A percentile compares a stretch with the other conserved stretches of the same genome.
phyloP scores from a whole-genome alignment of 2,113 vertebrate species.

The Channa argus region DNA sequence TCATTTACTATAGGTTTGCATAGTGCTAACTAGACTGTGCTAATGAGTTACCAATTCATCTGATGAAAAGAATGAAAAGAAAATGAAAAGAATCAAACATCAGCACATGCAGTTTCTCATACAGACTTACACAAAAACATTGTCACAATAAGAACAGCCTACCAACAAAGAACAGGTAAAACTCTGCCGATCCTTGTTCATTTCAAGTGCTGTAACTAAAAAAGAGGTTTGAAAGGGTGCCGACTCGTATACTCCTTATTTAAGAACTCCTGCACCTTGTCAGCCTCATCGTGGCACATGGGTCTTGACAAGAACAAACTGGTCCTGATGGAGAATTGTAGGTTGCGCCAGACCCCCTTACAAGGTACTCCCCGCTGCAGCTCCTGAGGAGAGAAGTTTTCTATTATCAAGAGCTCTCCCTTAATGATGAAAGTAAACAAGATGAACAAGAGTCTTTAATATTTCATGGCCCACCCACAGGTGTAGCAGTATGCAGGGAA shows the following conservation, averaged over 20 bases:
- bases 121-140: not conserved
- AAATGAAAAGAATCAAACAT: not conserved
- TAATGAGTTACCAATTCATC: not conserved
- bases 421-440: conserved; percentile 79
- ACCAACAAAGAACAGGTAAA: conserved; percentile 13
- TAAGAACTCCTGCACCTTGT: conserved; percentile 52
- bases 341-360: conserved; percentile 53
- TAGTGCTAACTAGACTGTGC: not conserved
- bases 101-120: not conserved
- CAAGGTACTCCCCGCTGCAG: conserved; percentile 56
- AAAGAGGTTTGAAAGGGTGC: conserved; percentile 47
- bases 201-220: conserved; percentile 42
- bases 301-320: conserved; percentile 65
- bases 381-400: conserved; percentile 61
- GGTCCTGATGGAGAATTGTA: conserved; percentile 51
- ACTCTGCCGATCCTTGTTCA: conserved; percentile 9
- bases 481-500: conserved; percentile 66
- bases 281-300: conserved; percentile 52
- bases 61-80: too few species aligned
- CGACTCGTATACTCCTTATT: conserved; percentile 68
- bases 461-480: conserved; percentile 78
- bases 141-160: not conserved
- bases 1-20: too few species aligned
- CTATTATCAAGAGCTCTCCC: conserved; percentile 68
- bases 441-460: conserved; percentile 73